Percentiles rank a stretch among this genome's conserved stretches.
phyloP scores from a whole-genome alignment of 2,888 invertebrate species.

The Allophyes oxyacanthae region DNA sequence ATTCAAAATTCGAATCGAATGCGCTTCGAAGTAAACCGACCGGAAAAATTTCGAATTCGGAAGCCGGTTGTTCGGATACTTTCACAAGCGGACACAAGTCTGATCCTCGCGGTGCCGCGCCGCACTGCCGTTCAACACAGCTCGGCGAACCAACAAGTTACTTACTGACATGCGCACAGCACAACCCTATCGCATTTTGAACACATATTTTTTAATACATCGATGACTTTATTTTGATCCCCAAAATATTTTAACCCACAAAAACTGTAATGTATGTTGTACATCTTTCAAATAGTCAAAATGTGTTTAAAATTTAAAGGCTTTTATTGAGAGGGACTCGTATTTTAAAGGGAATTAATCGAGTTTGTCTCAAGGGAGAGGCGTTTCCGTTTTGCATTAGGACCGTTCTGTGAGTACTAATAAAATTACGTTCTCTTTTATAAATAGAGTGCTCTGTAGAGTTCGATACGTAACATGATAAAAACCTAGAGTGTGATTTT shows the following conservation, averaged over 20 bases:
- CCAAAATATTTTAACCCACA: constrained; percentile 15
- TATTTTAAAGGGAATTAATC: constrained; percentile 86
- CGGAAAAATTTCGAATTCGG: constrained; percentile 62
- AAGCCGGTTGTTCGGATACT: constrained; percentile 66
- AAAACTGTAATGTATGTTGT: constrained; percentile 46
- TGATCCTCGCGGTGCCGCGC: constrained; percentile 74
- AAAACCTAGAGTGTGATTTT: constrained; percentile 46
- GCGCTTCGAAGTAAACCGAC: constrained; percentile 47
- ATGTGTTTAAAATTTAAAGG: constrained; percentile 85
- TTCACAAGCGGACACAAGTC: constrained; percentile 67
- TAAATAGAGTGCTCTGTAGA: constrained; percentile 61
- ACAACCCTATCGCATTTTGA: constrained; percentile 64
- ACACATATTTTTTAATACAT: constrained; percentile 58
- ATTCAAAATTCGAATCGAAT: constrained; percentile 40
- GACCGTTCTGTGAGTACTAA: constrained; percentile 79
- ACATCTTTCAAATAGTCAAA: constrained; percentile 63
- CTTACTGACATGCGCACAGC: constrained; percentile 83
- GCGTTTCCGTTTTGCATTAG: constrained; percentile 85
- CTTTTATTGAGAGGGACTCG: constrained; percentile 77
- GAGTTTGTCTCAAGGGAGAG: constrained; percentile 86
- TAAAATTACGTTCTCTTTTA: constrained; percentile 80
- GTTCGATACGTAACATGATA: constrained; percentile 49
- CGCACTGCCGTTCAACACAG: constrained; percentile 83
- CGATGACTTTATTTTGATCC: constrained; percentile 48
- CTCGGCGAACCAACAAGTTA: constrained; percentile 85